phyloP scores from a whole-genome alignment of 1,140 invertebrate genomes.

The Eufriesea mexicana region DNA sequence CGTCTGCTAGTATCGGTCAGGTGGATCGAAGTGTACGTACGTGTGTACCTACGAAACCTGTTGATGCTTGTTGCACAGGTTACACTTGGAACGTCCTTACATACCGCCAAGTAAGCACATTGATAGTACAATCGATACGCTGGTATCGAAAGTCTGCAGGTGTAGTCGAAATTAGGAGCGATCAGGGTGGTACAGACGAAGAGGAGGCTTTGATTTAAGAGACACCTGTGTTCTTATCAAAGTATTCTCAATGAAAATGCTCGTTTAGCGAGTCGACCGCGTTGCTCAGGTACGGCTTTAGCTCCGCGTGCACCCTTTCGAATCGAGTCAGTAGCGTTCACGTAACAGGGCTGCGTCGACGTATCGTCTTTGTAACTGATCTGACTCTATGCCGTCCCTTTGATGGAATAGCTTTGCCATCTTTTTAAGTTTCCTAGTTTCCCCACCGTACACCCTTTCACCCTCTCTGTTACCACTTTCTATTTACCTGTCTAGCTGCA shows the following conservation, averaged over 20 bases:
- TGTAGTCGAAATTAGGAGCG: not conserved
- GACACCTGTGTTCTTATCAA: not conserved
- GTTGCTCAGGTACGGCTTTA: conserved; percentile 5
- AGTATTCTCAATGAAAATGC: not conserved
- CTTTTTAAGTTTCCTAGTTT: conserved; percentile 38
- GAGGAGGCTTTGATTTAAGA: not conserved
- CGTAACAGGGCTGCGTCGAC: conserved; percentile 27
- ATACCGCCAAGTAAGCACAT: not conserved
- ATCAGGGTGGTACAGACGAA: not conserved
- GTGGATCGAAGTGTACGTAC: not conserved
- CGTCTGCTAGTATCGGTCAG: not conserved
- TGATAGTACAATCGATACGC: not conserved
- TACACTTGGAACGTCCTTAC: not conserved
- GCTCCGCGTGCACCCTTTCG: conserved; percentile 37
- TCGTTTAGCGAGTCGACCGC: not conserved
- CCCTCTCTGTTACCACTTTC: not conserved
- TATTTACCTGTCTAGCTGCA: conserved; percentile 23
- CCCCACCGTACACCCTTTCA: not conserved
- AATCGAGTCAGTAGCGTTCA: conserved; percentile 34
- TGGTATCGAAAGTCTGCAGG: too few relatives aligned
- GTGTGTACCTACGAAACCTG: not conserved
- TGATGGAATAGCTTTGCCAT: conserved; percentile 46
- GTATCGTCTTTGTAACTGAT: conserved; percentile 16
- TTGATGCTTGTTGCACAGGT: not conserved
- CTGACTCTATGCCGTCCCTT: conserved; percentile 22